Evolutionary conservation across 2,888 invertebrate genomes (phyloP).

Genomic region (Caenorhabditis sp.): DNA sequence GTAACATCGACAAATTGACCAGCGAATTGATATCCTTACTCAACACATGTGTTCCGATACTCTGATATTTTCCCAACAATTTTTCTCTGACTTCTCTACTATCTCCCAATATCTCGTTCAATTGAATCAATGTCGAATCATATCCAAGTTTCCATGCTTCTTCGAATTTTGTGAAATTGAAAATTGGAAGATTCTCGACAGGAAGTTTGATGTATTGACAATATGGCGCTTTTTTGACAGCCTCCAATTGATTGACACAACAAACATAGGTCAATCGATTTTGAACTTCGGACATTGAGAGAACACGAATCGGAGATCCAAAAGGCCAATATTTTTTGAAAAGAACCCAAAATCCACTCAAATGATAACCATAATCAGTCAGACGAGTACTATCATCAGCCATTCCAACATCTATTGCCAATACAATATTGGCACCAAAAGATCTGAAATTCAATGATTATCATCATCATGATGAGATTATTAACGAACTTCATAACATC

Average conservation of each 20-base stretch:
- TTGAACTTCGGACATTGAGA: conserved; percentile 89
- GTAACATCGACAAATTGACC: not conserved
- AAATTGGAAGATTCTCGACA: conserved; percentile 91
- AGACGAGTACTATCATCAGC: conserved; percentile 85
- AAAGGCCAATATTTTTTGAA: conserved; percentile 38
- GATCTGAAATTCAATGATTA: too few relatives aligned
- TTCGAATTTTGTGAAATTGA: conserved; percentile 79
- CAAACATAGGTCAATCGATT: conserved; percentile 95
- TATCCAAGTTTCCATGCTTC: conserved; percentile 14
- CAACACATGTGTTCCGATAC: not conserved
- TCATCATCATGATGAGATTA: too few relatives aligned
- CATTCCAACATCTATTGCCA: conserved; percentile 97
- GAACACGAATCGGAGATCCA: conserved; percentile 76
- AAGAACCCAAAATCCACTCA: conserved; percentile 86
- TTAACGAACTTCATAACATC: conserved; percentile 74
- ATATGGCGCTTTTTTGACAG: conserved; percentile 91
- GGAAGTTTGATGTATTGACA: conserved; percentile 97
- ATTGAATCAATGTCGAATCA: not conserved
- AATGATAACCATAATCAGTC: conserved; percentile 94
- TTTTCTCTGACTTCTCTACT: not conserved
- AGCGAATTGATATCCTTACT: not conserved
- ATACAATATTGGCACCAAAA: conserved; percentile 87
- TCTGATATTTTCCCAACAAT: not conserved
- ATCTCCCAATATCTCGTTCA: not conserved
- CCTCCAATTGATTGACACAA: conserved; percentile 92